These are phyloP conservation scores for Lepidocyrtoides sp. DNA, from an alignment of 2,888 invertebrate genomes.

Conservation along the genomic window DNA sequence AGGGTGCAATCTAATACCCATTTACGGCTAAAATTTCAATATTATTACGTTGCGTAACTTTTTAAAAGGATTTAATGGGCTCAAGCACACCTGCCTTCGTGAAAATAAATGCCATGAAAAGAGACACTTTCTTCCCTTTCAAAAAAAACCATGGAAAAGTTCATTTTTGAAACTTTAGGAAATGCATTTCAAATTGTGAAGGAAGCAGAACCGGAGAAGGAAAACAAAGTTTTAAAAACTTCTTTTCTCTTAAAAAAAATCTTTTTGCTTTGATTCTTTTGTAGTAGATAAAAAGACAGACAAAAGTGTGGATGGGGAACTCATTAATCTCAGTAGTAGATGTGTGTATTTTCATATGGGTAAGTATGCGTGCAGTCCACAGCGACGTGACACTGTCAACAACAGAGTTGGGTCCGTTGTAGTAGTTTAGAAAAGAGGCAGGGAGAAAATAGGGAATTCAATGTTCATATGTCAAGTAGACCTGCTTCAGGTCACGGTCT, in stretches of 20 bases:
- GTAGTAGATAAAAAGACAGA: slow-evolving; percentile 24
- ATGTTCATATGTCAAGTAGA: slow-evolving; percentile 73
- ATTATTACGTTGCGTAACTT: slow-evolving; percentile 24
- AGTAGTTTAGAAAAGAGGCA: slow-evolving; percentile 2
- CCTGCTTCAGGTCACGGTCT: slow-evolving; percentile 72
- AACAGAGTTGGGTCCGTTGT: slow-evolving; percentile 4
- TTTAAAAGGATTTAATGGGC: slow-evolving; percentile 42
- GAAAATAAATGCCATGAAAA: slow-evolving; percentile 15
- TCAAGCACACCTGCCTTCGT: slow-evolving; percentile 5
- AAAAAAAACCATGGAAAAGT: not conserved
- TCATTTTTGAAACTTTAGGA: not conserved
- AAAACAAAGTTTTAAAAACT: not conserved
- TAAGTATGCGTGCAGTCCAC: not conserved
- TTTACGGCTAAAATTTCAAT: slow-evolving; percentile 1
- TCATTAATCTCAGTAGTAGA: slow-evolving; percentile 63
- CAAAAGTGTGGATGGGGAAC: slow-evolving; percentile 69
- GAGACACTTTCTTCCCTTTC: not conserved
- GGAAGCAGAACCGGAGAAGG: not conserved
- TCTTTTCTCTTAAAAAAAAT: too few relatives aligned
- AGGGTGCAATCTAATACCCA: slow-evolving; percentile 7
- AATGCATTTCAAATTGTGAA: not conserved
- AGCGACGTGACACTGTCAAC: slow-evolving; percentile 36
- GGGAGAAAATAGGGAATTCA: slow-evolving; percentile 52
- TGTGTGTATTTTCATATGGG: not conserved
- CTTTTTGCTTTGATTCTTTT: slow-evolving; percentile 13